Conservation (phyloP, 2,888 invertebrate species). For the Acronicta psi region DNA sequence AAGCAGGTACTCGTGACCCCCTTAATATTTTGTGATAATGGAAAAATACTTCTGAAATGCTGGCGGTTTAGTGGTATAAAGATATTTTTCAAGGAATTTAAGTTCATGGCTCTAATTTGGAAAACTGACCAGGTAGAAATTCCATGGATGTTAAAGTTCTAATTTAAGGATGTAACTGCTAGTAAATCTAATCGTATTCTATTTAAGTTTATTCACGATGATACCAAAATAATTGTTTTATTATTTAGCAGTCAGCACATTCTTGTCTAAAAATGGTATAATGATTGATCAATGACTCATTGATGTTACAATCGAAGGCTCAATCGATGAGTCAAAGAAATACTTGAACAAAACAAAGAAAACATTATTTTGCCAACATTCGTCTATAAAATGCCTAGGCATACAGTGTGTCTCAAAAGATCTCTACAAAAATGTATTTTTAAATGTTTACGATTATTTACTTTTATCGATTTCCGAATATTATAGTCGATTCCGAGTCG, state of each 20-base stretch:
- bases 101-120: too few relatives aligned
- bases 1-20: too few relatives aligned
- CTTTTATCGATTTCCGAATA: too few relatives aligned
- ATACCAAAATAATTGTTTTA: not conserved
- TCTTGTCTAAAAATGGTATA: conserved; percentile 1
- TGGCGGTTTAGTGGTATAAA: too few relatives aligned
- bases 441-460: too few relatives aligned
- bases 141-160: not conserved
- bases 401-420: not conserved
- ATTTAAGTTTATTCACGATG: not conserved
- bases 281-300: conserved; percentile 4
- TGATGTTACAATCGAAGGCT: conserved; percentile 1
- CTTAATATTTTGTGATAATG: too few relatives aligned
- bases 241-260: too few relatives aligned
- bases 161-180: not conserved
- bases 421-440: too few relatives aligned
- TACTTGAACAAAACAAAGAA: conserved; percentile 17
- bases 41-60: too few relatives aligned
- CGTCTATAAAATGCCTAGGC: not conserved
- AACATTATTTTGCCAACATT: conserved; percentile 5
- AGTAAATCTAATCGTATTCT: not conserved
- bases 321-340: conserved; percentile 17
- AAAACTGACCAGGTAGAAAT: not conserved
- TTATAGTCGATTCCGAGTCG: too few relatives aligned
- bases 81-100: too few relatives aligned